A percentile compares a stretch with the other conserved stretches of the same genome.
Evolutionary conservation across 2,888 invertebrate genomes (phyloP).

Genomic region (Cynaeus angustus): DNA sequence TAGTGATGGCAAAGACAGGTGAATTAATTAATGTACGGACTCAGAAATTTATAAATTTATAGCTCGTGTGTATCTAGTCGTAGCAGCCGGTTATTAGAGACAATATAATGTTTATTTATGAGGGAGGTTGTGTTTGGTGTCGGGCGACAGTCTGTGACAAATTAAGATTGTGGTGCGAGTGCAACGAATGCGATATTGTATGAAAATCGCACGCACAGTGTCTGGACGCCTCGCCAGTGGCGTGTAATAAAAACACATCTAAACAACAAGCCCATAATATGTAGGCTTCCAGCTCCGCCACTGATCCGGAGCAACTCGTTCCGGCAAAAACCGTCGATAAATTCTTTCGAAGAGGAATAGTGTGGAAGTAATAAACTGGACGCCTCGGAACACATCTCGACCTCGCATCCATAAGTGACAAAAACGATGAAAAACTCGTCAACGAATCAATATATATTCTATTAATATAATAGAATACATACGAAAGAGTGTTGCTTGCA

Average conservation of each 20-base stretch:
- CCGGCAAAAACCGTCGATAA: slow-evolving; percentile 59
- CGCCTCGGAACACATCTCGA: slow-evolving; percentile 59
- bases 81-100: slow-evolving; percentile 47
- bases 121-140: slow-evolving; percentile 10
- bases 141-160: slow-evolving; percentile 19
- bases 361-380: slow-evolving; percentile 58
- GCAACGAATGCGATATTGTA: slow-evolving; percentile 5
- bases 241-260: background rate
- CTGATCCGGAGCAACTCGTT: slow-evolving; percentile 18
- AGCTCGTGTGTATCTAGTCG: slow-evolving; percentile 52
- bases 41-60: slow-evolving; percentile 30
- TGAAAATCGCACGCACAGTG: slow-evolving; percentile 7
- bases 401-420: slow-evolving; percentile 61
- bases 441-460: slow-evolving; percentile 69
- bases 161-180: slow-evolving; percentile 19
- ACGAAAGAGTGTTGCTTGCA: slow-evolving; percentile 53
- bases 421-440: slow-evolving; percentile 64
- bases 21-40: slow-evolving; percentile 24
- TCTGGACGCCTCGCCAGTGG: slow-evolving; percentile 4
- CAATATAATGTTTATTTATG: slow-evolving; percentile 29
- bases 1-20: slow-evolving; percentile 4
- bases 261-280: no score
- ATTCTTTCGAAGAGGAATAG: slow-evolving; percentile 52
- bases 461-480: slow-evolving; percentile 64
- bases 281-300: background rate